Evolutionary conservation across 2,797 vertebrate species (phyloP), one percentile per base, ranked within the genome.

Genomic region (Caiman crocodilus): DNA sequence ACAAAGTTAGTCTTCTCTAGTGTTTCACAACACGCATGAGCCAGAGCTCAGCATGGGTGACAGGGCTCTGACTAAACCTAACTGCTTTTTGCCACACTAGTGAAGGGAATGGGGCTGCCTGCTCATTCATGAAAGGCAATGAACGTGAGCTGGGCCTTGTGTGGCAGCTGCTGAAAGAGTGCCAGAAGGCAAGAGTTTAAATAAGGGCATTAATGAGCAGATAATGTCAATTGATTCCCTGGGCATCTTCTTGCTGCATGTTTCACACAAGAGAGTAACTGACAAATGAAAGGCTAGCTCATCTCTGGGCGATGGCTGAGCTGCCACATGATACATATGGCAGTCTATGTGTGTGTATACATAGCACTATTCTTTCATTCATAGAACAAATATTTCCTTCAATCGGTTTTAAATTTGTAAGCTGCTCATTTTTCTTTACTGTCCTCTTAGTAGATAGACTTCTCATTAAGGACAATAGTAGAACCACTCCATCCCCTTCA

Each of bases 381-480:
- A 10, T 7, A 10, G 42, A 50, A 50, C 9, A 50, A 94, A 93
- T 42, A 23, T 21, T 79, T 12, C 76, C 42, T 90, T 79, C 85
- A 79, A 92, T 7, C 26, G 60, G 59, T 30, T 78, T 32, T 67
- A 67, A 79, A 42, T 75, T 82, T 21, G 9, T 50, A 28, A 69
- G 79, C 61, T 84, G 56, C 89, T 89, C 90, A 60, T 76, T 11
- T 76, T 50, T 61, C 87, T 83, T 90, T 92, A 63, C 9, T 50
- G 42, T 59, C 89, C 90, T 93, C 80, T 92, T 90, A 80, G 83
- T 93, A 82, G 92, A 82, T 74, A 87, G 85, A 95, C 83, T 64
- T 90, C n/a, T 14, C 5, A 4, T 82, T 90, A 79, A 20, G 77
- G 32, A 82, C 50, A 76, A 20, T 35, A 81, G 25, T 58, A 50